Evolutionary conservation across 2,113 vertebrate genomes (phyloP).

Genomic region (Boleophthalmus pectinirostris): DNA sequence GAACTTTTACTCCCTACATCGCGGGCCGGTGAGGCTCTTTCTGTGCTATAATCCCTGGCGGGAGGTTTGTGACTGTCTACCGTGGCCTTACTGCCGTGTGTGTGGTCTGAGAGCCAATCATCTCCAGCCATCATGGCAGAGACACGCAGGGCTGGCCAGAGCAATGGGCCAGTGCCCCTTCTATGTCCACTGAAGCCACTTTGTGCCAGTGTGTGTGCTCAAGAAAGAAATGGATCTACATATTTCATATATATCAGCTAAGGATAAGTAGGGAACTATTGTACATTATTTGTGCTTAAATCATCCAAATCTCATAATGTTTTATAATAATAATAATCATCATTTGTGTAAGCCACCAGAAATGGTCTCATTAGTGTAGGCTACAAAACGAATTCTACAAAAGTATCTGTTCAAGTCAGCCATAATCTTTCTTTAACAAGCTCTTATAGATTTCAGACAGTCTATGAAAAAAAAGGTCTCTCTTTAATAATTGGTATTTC

Average conservation of each 20-base stretch:
- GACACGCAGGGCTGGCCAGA: conserved; percentile 75
- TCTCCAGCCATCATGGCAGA: conserved; percentile 75
- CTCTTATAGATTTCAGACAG: conserved; percentile 39
- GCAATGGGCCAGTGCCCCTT: conserved; percentile 67
- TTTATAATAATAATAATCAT: background rate
- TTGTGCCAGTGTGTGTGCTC: conserved; percentile 8
- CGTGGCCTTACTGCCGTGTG: conserved; percentile 62
- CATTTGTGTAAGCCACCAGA: conserved; percentile 11
- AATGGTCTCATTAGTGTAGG: background rate
- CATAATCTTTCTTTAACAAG: conserved; percentile 50
- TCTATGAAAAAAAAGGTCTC: conserved; percentile 16
- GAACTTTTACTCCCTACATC: conserved; percentile 43
- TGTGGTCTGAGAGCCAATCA: conserved; percentile 70
- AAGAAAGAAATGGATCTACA: background rate
- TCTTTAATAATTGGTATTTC: background rate
- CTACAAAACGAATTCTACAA: conserved; percentile 4
- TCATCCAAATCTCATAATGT: background rate
- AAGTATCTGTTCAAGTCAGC: conserved; percentile 24
- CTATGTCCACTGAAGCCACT: conserved; percentile 36
- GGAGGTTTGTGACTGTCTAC: conserved; percentile 67
- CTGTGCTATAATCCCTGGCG: conserved; percentile 70
- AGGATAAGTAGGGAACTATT: background rate
- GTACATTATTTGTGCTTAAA: background rate
- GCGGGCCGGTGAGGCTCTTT: conserved; percentile 50
- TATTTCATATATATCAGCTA: conserved; percentile 4